Evolutionary conservation across 2,888 invertebrate genomes (phyloP).

Genomic region (Campoplex capitator): DNA sequence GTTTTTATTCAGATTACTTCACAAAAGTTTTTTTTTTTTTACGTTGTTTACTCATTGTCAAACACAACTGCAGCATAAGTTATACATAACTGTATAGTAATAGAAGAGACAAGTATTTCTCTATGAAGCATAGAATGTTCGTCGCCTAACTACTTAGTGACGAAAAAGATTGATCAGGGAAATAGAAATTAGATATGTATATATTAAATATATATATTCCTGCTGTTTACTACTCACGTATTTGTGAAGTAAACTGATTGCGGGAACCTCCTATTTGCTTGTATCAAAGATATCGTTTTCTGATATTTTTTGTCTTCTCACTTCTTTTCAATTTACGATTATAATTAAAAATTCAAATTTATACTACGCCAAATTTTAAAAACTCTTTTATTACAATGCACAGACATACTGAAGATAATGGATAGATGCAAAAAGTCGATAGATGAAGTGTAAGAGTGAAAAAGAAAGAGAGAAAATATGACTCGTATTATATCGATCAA

Average conservation of each 20-base stretch:
- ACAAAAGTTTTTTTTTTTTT: constrained; percentile 51
- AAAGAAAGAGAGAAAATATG: constrained; percentile 47
- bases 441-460: constrained; percentile 55
- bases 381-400: constrained; percentile 18
- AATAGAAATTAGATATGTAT: not conserved
- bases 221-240: constrained; percentile 61
- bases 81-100: constrained; percentile 16
- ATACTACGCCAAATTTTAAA: not conserved
- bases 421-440: constrained; percentile 20
- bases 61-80: constrained; percentile 39
- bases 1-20: constrained; percentile 67
- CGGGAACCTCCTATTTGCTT: constrained; percentile 70
- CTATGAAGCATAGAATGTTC: constrained; percentile 63
- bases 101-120: constrained; percentile 35
- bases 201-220: constrained; percentile 32
- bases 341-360: not conserved
- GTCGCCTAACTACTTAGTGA: constrained; percentile 63
- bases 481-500: too few species aligned
- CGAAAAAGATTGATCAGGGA: constrained; percentile 34
- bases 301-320: not conserved
- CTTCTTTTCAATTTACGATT: constrained; percentile 13
- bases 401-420: constrained; percentile 13
- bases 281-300: constrained; percentile 66
- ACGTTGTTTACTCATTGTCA: constrained; percentile 47
- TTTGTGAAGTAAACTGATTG: constrained; percentile 72